Evolutionary conservation across 2,113 vertebrate genomes (phyloP).

Genomic region (Actenoides hombroni): DNA sequence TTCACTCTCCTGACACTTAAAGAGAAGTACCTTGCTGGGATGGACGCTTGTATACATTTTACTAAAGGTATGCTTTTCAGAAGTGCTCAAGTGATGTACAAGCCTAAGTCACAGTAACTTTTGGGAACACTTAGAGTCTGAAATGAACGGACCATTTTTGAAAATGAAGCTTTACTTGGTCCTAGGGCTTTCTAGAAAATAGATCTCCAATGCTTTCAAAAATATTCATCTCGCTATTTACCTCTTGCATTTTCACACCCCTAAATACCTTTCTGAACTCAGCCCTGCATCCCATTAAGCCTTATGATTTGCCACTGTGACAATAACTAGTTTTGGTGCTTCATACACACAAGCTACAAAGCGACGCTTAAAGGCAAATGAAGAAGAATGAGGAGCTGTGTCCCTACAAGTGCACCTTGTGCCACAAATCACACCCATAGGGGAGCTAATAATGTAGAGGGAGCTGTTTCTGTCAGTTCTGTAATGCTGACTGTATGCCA

Average conservation of each 20-base stretch:
- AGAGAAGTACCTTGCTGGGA: not conserved
- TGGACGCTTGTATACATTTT: not conserved
- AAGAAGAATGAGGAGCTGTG: not conserved
- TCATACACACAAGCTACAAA: not conserved
- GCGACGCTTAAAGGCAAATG: not conserved
- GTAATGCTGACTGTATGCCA: not conserved
- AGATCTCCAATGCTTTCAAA: not conserved
- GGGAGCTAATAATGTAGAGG: not conserved
- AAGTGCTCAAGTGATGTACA: not conserved
- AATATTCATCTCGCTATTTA: not conserved
- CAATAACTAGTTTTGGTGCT: not conserved
- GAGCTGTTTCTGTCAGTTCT: constrained; percentile 5
- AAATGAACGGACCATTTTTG: not conserved
- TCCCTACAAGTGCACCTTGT: not conserved
- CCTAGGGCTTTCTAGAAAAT: constrained; percentile 15
- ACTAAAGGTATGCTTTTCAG: not conserved
- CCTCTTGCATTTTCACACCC: not conserved
- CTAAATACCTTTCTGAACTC: not conserved
- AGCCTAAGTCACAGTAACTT: constrained; percentile 9
- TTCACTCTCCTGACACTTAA: not conserved
- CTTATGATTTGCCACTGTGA: not conserved
- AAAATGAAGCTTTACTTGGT: constrained; percentile 13
- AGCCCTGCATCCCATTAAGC: not conserved
- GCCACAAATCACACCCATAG: not conserved
- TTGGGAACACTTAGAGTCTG: not conserved